A percentile compares a stretch with the other conserved stretches of the same genome.
Evolutionary conservation across 2,888 invertebrate species (phyloP).

Genomic region (Tenthredo mesomela): DNA sequence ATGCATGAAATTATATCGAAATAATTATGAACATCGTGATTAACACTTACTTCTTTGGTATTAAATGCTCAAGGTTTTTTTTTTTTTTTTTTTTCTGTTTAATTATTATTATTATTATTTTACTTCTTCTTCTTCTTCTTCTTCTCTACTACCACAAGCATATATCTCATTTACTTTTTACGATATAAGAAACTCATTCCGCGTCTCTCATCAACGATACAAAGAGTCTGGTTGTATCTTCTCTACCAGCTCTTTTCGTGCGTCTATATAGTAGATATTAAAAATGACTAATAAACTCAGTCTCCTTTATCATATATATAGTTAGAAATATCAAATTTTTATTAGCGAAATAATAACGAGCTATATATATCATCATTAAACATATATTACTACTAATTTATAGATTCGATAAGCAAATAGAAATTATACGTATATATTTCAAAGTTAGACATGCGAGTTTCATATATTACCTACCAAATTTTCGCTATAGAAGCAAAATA

Average conservation of each 20-base stretch:
- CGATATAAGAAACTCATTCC: constrained; percentile 6
- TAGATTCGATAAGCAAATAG: no score
- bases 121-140: no score
- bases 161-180: neutral
- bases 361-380: no score
- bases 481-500: neutral
- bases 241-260: neutral
- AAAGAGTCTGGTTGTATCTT: neutral
- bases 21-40: no score
- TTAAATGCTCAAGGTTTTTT: neutral
- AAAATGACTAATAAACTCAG: neutral
- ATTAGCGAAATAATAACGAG: neutral
- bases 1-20: no score
- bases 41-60: no score
- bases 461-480: neutral
- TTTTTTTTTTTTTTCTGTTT: neutral
- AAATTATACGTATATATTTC: no score
- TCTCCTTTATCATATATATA: no score
- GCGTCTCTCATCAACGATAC: neutral
- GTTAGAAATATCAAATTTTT: neutral
- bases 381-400: no score
- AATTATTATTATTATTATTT: neutral
- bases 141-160: neutral
- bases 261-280: neutral
- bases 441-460: neutral